phyloP scores from a whole-genome alignment of 2,797 vertebrate species.

The Cyclopterus lumpus region DNA sequence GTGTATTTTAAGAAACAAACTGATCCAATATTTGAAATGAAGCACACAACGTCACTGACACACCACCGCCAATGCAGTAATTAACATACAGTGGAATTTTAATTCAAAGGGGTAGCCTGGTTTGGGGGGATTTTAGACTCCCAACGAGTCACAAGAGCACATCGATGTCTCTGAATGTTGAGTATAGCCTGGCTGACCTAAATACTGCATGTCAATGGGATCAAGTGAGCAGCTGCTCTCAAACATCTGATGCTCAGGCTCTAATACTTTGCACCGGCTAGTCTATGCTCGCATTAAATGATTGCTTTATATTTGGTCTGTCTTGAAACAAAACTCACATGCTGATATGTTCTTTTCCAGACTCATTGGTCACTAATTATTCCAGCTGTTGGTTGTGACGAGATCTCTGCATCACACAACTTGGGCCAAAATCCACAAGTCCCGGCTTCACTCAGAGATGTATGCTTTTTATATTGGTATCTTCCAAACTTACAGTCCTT shows the following conservation, averaged over 20 bases:
- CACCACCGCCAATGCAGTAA: conserved; percentile 20
- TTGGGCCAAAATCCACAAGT: not conserved
- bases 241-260: conserved; percentile 26
- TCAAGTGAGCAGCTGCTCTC: conserved; percentile 52
- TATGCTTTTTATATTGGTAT: not conserved
- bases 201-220: conserved; percentile 46
- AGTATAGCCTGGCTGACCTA: conserved; percentile 36
- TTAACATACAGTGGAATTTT: conserved; percentile 23
- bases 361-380: not conserved
- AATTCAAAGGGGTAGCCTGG: conserved; percentile 19
- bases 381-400: conserved; percentile 1
- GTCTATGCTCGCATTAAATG: not conserved
- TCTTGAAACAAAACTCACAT: conserved; percentile 12
- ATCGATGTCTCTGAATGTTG: conserved; percentile 1
- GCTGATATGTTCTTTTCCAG: not conserved
- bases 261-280: conserved; percentile 7
- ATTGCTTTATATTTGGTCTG: conserved; percentile 10
- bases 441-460: not conserved
- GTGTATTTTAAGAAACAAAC: conserved; percentile 53
- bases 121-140: conserved; percentile 15
- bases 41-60: conserved; percentile 38
- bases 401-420: conserved; percentile 6
- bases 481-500: conserved; percentile 9
- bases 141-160: conserved; percentile 18
- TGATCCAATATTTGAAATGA: conserved; percentile 51